Percentiles rank a stretch among this genome's conserved stretches.
phyloP scores from a whole-genome alignment of 2,113 vertebrate species.

The Smithornis capensis region DNA sequence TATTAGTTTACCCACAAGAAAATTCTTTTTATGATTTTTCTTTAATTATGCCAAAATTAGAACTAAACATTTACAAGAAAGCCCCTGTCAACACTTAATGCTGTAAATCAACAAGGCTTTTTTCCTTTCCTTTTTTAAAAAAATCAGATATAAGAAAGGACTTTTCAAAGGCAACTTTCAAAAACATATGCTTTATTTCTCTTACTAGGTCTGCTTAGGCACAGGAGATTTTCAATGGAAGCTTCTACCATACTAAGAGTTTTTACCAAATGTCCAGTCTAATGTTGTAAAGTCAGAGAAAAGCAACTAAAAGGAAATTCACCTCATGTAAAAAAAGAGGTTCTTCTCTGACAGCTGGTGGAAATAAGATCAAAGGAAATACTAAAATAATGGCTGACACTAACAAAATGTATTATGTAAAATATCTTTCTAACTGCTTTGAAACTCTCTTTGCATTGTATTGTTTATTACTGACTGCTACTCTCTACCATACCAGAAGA shows the following conservation, averaged over 20 bases:
- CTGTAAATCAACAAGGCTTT: background rate
- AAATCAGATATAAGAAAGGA: background rate
- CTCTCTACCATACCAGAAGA: background rate
- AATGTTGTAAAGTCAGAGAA: background rate
- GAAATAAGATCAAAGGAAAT: background rate
- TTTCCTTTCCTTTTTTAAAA: background rate
- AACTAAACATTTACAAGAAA: background rate
- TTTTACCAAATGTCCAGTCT: background rate
- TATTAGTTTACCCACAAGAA: background rate
- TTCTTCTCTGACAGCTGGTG: background rate
- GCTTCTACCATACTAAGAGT: accelerated
- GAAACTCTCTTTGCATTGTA: background rate
- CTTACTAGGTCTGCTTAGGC: background rate
- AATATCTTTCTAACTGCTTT: background rate
- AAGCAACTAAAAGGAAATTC: background rate
- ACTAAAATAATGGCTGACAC: background rate
- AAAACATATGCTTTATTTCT: background rate
- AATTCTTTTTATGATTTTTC: background rate
- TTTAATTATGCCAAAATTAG: background rate
- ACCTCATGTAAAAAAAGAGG: background rate
- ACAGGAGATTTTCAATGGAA: background rate
- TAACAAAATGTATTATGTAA: background rate
- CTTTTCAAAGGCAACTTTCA: background rate
- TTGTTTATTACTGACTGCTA: background rate
- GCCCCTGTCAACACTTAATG: background rate